Conservation (phyloP, 2,113 vertebrate genomes). For the Podarcis muralis region DNA sequence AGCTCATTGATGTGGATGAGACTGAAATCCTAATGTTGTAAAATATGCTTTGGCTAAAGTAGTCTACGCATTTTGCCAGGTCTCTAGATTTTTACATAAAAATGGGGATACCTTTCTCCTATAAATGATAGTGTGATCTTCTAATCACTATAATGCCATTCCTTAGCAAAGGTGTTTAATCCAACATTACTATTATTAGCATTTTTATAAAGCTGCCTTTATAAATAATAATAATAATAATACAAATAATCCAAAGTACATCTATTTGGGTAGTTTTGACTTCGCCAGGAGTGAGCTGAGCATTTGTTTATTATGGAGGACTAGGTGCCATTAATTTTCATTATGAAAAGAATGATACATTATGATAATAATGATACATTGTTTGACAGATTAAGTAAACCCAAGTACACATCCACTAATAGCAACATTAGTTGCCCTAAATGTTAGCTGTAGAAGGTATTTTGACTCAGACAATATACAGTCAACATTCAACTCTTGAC, state of each 20-base stretch:
- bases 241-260: not conserved
- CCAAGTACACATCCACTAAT: not conserved
- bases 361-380: not conserved
- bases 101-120: not conserved
- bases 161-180: not conserved
- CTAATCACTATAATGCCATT: not conserved
- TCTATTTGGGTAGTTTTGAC: not conserved
- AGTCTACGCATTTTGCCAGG: not conserved
- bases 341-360: not conserved
- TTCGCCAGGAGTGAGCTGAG: not conserved
- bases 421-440: not conserved
- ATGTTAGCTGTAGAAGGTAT: not conserved
- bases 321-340: conserved; percentile 14
- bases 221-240: not conserved
- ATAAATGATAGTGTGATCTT: not conserved
- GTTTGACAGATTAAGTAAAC: conserved; percentile 2
- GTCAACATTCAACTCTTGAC: not conserved
- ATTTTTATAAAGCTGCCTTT: not conserved
- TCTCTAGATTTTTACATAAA: not conserved
- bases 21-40: not conserved
- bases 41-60: not conserved
- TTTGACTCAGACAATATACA: not conserved
- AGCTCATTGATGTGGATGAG: not conserved
- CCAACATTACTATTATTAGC: not conserved
- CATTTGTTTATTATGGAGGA: not conserved